Evolutionary conservation across 2,888 invertebrate genomes (phyloP), one percentile per base, ranked within the genome.

Genomic region (Eilema caniola): DNA sequence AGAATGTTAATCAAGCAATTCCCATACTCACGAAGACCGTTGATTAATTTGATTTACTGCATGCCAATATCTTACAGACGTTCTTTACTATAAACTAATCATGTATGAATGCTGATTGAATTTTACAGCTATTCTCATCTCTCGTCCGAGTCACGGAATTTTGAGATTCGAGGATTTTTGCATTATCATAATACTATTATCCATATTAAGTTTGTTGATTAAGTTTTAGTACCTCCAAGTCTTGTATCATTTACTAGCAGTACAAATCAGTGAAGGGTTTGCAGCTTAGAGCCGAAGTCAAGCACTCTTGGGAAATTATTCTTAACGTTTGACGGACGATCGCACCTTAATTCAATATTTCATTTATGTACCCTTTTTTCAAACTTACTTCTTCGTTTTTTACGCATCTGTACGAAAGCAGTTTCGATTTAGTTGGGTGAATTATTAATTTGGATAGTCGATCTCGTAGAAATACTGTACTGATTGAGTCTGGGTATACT

Each of bases 341-440:
- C 14, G 62, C 24, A 37, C 41, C 62, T 41, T 41, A 31, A 62
- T 25, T 62, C 8, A 62, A 62, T 20, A 41, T 25, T 62, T 41
- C 53, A 53, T 53, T 53, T 41, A 62, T 62, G 20, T 62, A 62
- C 62, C 62, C 62, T 62, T 41, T 62, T 62, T 41, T 53, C 53
- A 25, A 25, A 62, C 37, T 41, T 12, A 33, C 62, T 62, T 41
- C 41, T 41, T 37, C 33, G 62, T 62, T 62, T 33, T 62, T 62
- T 62, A 62, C 62, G 3, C 23, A 62, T 62, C 37, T 24, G 41
- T 62, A 62, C 37, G 37, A 8, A 62, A 62, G 24, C 24, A 20
- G 62, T 20, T 41, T 8, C 16, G 25, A 41, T 41, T 41, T 62
- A 62, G 41, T 25, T 25, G 10, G 41, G 25, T 62, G 24, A 41